Percentiles rank a stretch among this genome's conserved stretches.
These are phyloP conservation scores for Pachycephala philippinensis DNA, from an alignment of 2,113 vertebrate genomes.

Conservation along the genomic window DNA sequence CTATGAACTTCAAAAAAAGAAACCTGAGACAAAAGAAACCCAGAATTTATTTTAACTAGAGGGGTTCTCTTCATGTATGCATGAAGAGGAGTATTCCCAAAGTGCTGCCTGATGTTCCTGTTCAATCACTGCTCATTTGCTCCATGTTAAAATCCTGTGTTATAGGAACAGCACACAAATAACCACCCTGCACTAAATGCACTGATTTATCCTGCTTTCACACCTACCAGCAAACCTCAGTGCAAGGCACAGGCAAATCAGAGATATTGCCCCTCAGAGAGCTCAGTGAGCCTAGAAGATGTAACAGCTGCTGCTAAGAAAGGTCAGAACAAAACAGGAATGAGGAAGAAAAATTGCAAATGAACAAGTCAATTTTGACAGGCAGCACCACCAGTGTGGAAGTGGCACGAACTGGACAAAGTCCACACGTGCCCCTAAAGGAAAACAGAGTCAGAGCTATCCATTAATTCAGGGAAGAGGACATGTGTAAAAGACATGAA, in stretches of 20 bases:
- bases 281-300: not conserved
- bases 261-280: not conserved
- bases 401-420: not conserved
- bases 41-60: not conserved
- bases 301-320: not conserved
- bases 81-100: not conserved
- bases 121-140: not conserved
- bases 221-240: not conserved
- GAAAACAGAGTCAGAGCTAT: not conserved
- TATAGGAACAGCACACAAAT: not conserved
- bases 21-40: not conserved
- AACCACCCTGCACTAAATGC: not conserved
- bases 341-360: not conserved
- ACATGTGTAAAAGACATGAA: not conserved
- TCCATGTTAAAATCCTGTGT: not conserved
- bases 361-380: not conserved
- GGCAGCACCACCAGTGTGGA: not conserved
- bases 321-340: not conserved
- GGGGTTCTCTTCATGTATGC: not conserved
- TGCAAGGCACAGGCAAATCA: not conserved
- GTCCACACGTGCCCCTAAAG: not conserved
- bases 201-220: not conserved
- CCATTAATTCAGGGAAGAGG: not conserved
- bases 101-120: not conserved
- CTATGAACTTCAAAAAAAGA: not conserved